Base-by-base conservation (phyloP, 2,888 invertebrate genomes). In the Neocrepidodera transversa region DNA sequence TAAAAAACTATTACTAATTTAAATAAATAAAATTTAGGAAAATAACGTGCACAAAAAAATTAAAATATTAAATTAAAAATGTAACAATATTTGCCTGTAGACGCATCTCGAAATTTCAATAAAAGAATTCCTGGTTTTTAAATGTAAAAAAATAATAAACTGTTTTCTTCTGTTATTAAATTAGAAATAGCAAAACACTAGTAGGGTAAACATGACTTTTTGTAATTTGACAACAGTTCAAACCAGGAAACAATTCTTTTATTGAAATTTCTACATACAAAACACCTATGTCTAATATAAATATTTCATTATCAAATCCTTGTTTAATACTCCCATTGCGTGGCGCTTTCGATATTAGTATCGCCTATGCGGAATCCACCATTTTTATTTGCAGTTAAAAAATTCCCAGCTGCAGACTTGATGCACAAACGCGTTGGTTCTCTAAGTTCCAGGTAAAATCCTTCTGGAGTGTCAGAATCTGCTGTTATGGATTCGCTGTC, bases 361-460 rank as follows among this genome's bases (percentile, higher is more conserved):
- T 90, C 92, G 53, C 91, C 91, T 64, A 94, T 85, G 75, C 91
- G 90, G 83, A 95, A 91, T 74, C 89, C 88, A 36, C 95, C 95
- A 81, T 95, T 95, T 84, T 95, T 95, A 78, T 91, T 91, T 71
- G 95, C 93, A 66, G 90, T 87, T 71, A 95, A 84, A 83, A 95
- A 95, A 74, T 86, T 85, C 18, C 91, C 89, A 71, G 85, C 85
- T 60, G 83, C 82, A 56, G 88, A 87, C 81, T 91, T 93, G 82
- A 97, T 94, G 82, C 93, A 92, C 75, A 97, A 89, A 73, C 93
- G 87, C 65, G 95, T 95, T 23, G 95, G 95, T 80, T 95, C 95
- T 69, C 94, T 88, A 73, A 97, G 85, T 83, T 97, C 96, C 74
- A 97, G 84, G 78, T 91, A 91, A 85, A 97, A 97, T 50, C 93